Evolutionary conservation across 35 echinoderm and acorn worm species (phyloP), one percentile per base, ranked within the genome.

Genomic region (Diadema setosum): DNA sequence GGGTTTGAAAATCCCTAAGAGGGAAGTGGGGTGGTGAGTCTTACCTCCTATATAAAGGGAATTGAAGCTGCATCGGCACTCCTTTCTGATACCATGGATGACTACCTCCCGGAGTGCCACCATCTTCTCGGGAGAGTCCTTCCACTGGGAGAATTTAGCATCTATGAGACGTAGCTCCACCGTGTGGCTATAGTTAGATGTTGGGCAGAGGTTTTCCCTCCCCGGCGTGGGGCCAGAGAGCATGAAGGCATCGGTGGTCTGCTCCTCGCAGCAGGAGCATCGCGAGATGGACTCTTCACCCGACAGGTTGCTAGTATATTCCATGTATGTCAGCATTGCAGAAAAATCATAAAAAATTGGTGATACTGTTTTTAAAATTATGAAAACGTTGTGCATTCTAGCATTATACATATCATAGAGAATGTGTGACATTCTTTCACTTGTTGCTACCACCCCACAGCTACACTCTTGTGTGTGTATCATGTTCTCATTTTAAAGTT

Each of bases 51-150:
- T 34, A 65, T 94, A 98, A n/a, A 37, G 32, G 34, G 50, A 58
- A 83, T 86, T 89, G 40, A 99, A 99, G 0, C 93, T 90, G 88
- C 96, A 99, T 24, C 90, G 35, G 80, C 96, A 99, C 45, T 86
- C 50, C 24, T 40, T 56, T 33, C 92, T 87, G 39, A 99, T 50
- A 0, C 92, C 92, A 35, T 46, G 27, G 6, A 86, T 90, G 4
- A 99, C 65, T 16, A 40, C 81, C 27, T 84, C 63, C 80, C 58
- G 85, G 4, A 99, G 37, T 12, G 56, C 82, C 9, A 16, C 29
- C 41, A 39, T 25, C 40, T 81, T 86, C n/a, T 63, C 45, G 23
- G 46, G 27, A 26, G 88, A 70, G 24, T 49, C 46, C 39, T 11
- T 65, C 93, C 92, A 99, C 70, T 65, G 64, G 11, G 46, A 6